Evolutionary conservation across 2,797 vertebrate genomes (phyloP), one percentile per base, ranked within the genome.

Genomic region (Ctenopoma kingsleyae): DNA sequence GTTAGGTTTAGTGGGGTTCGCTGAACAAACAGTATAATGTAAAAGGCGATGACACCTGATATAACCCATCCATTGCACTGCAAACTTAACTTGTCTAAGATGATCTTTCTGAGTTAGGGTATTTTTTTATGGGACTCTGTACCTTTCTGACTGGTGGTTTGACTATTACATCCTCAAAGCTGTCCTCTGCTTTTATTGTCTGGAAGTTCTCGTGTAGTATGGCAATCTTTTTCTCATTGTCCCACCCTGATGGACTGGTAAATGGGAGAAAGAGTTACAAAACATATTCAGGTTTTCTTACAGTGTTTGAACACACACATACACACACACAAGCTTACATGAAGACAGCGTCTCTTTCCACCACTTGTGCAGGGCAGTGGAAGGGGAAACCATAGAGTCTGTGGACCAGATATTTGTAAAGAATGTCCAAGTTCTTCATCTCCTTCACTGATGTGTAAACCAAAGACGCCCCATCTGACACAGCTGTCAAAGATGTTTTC

Each of bases 371-470:
- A 50, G 96, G 92, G 86, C 95, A 94, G 67, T 95, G 96, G 91
- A 98, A 99, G 15, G 96, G 96, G 91, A 99, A 98, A 83, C 96
- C 97, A 1, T 99, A 99, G 74, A 99, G 94, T 91, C 96, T 96
- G 92, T 99, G 98, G 80, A 99, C 96, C 67, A 99, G 95, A 81
- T 99, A 99, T 94, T 99, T 99, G 94, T 99, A 99, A 74, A 99
- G 94, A 91, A 98, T 93, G 82, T 99, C 98, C 91, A 97, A 93
- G 92, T 99, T 99, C 94, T 99, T 99, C 92, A 96, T 97, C 91
- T 99, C 98, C 91, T 99, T 99, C 89, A 99, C 96, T 60, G 98
- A 99, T 54, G 97, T 98, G 94, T 99, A 99, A 93, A 99, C 94
- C 91, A 99, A 95, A 72, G 97, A 96, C 36, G 98, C 97, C 19